These are phyloP conservation scores for Menidia menidia DNA, from an alignment of 2,797 vertebrate genomes.

Conservation along the genomic window DNA sequence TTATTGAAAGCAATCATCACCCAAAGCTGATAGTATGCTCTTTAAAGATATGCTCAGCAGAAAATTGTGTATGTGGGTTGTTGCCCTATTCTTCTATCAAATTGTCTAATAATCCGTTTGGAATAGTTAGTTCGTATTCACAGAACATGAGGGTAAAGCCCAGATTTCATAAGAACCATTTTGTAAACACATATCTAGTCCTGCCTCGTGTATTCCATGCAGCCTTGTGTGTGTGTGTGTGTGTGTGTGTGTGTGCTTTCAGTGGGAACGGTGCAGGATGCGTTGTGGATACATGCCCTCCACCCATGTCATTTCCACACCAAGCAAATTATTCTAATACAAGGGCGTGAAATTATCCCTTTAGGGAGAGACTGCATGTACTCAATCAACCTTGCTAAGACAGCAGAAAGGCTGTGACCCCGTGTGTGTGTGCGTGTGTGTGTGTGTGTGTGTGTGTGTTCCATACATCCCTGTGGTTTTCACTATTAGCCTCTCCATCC, in stretches of 20 bases:
- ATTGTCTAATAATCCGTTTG: too few relatives aligned
- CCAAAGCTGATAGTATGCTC: too few relatives aligned
- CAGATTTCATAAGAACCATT: too few relatives aligned
- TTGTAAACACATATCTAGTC: background rate
- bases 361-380: slow-evolving; percentile 46
- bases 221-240: background rate
- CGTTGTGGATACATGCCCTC: slow-evolving; percentile 59
- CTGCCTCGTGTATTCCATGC: slow-evolving; percentile 12
- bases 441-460: slow-evolving; percentile 3
- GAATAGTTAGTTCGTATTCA: too few relatives aligned
- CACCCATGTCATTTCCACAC: slow-evolving; percentile 63
- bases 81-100: too few relatives aligned
- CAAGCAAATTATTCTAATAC: slow-evolving; percentile 67
- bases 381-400: slow-evolving; percentile 59
- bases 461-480: slow-evolving; percentile 19
- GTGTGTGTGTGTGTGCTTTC: slow-evolving; percentile 6
- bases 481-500: slow-evolving; percentile 21
- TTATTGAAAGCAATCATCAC: too few relatives aligned
- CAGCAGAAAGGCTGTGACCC: slow-evolving; percentile 36
- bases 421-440: slow-evolving; percentile 20
- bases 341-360: slow-evolving; percentile 68
- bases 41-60: too few relatives aligned
- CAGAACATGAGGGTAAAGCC: too few relatives aligned
- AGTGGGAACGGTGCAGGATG: slow-evolving; percentile 47
- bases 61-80: too few relatives aligned